Evolutionary conservation across 2,113 vertebrate species (phyloP), one percentile per base, ranked within the genome.

Genomic region (Corythoichthys haematopterus): DNA sequence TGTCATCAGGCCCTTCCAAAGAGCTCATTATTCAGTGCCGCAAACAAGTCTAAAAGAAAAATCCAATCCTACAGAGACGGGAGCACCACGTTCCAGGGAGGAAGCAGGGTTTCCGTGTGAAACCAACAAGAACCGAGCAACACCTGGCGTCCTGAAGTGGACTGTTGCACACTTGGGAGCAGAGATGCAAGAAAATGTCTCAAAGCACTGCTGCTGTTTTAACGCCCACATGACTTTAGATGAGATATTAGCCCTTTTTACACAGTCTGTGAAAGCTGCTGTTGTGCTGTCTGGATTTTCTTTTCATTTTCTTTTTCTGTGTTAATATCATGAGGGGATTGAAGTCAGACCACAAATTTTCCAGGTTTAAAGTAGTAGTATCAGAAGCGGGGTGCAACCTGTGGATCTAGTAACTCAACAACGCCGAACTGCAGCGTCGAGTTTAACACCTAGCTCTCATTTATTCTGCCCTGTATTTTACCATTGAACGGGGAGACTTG

Each of bases 1-100:
- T 87, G 86, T 84, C 84, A 86, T 88, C 87, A 89, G 82, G 73
- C n/a, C n/a, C 76, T 77, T 84, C 75, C 75, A 74, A 69, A 72
- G 61, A 20, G 56, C 82, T 88, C 82, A 87, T 93, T 94, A 93
- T 81, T 81, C 78, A 92, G 84, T 88, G 91, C 73, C 84, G 76
- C 80, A 89, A 89, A 88, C 87, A 86, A 78, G 73, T 74, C 80
- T 84, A 79, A 89, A 88, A 87, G 78, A 85, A 82, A 35, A 78
- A 77, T 55, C 69, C 80, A 89, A 89, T 80, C 73, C 87, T 88
- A 86, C 61, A 72, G 87, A 90, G 87, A 89, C 82, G 65, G 45
- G 78, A 70, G 75, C 73, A 74, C 62, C 36, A 64, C 65, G 70
- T 85, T 85, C 83, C 80, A 75, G 79, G 72, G 82, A 86, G 82